Evolutionary conservation across 2,113 vertebrate genomes (phyloP).

Genomic region (Vimba vimba): DNA sequence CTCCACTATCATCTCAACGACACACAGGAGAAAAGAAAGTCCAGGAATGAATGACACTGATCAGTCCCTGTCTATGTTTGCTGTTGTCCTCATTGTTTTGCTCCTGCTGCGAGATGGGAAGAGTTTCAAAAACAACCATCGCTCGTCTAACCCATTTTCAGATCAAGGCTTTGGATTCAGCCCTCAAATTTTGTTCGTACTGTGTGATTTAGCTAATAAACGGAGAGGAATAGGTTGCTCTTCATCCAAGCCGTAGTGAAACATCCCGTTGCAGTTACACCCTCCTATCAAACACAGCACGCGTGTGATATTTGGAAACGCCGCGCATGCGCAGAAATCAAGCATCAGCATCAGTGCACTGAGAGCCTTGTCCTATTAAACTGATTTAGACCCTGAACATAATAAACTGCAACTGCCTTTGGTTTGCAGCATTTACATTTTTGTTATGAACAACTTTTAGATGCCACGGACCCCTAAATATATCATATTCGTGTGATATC

Average conservation of each 20-base stretch:
- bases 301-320: conserved; percentile 21
- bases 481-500: too few relatives aligned
- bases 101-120: conserved; percentile 56
- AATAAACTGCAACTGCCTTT: background rate
- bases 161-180: background rate
- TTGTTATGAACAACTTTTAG: too few relatives aligned
- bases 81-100: conserved; percentile 57
- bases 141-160: conserved; percentile 33
- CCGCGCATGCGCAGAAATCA: conserved; percentile 47
- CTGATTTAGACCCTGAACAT: background rate
- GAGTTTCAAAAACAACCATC: conserved; percentile 25
- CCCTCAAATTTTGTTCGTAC: background rate
- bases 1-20: conserved; percentile 89
- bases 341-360: background rate
- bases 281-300: conserved; percentile 33
- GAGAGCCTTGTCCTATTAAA: background rate
- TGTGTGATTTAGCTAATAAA: background rate
- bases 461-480: too few relatives aligned
- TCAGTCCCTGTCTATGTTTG: conserved; percentile 54
- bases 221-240: background rate
- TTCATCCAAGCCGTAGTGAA: background rate
- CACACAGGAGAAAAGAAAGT: conserved; percentile 33
- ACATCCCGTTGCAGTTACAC: conserved; percentile 29
- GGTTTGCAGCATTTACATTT: background rate
- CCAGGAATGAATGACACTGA: conserved; percentile 51